Evolutionary conservation across 2,797 vertebrate species (phyloP).

Genomic region (Phataginus tetradactyla): DNA sequence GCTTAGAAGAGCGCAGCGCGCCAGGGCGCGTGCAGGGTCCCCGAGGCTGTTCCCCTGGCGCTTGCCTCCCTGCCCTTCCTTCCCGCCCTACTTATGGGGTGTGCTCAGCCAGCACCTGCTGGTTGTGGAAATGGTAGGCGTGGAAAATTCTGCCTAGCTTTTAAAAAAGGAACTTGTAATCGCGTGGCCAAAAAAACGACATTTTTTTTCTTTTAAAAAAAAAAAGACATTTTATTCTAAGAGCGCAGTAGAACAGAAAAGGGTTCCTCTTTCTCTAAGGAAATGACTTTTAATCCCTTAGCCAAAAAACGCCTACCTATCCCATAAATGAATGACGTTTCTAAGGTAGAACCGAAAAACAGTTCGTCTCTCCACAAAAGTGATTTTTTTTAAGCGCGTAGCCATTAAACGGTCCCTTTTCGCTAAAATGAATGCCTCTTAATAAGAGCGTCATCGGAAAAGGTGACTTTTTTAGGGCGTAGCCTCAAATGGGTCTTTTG

Average conservation of each 20-base stretch:
- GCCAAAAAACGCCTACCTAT: background rate
- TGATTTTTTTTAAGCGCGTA: background rate
- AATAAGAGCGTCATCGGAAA: background rate
- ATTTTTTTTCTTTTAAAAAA: background rate
- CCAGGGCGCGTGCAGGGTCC: accelerated
- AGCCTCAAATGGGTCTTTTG: background rate
- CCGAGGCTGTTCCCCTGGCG: accelerated
- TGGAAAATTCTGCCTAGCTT: background rate
- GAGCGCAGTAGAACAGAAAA: background rate
- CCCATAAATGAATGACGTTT: background rate
- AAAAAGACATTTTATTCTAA: background rate
- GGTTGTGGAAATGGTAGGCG: background rate
- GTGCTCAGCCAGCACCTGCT: conserved; percentile 44
- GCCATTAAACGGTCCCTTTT: background rate
- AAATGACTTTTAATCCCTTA: conserved; percentile 18
- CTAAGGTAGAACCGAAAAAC: background rate
- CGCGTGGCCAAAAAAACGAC: background rate
- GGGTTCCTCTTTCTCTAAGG: background rate
- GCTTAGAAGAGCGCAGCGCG: background rate
- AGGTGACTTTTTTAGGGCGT: conserved; percentile 51
- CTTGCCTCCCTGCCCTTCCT: background rate
- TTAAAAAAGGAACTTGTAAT: background rate
- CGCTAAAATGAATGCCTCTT: background rate
- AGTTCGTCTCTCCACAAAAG: background rate
- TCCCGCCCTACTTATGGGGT: conserved; percentile 21